Evolutionary conservation across 2,797 vertebrate species (phyloP), one percentile per base, ranked within the genome.

Genomic region (Rhodeus uyekii): DNA sequence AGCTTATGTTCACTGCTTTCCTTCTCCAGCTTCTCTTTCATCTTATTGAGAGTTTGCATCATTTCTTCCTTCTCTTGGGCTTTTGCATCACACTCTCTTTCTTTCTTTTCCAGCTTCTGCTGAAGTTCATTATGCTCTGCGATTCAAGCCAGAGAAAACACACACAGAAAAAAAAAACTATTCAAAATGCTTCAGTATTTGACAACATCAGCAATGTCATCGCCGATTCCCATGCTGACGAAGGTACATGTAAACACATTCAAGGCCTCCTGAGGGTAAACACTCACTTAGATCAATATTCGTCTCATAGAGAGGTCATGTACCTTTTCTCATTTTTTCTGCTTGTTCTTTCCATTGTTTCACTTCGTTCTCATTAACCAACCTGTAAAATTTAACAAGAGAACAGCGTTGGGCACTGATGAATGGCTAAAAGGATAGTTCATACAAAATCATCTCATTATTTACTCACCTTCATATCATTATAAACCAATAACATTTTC

Each of bases 271-370:
- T 75, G 27, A 53, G 8, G 55, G 19, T 38, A 71, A 32, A 68
- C 50, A 50, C 22, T 38, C 69, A 48, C 36, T 44, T 42, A 50
- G 38, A 65, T 82, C 14, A 80, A 42, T 68, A 50, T 58, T 69
- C 10, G 3, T 22, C 16, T 76, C 32, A 16, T n/a, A n/a, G 32
- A 42, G 32, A 24, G 22, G 9, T 73, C 27, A 55, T 22, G 13
- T 88, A 96, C 96, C 96, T 95, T 96, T 96, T 85, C 96, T 91
- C 95, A 96, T 96, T 90, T 95, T 96, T 89, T 96, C 96, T 22
- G 95, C 96, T 91, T 96, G 95, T 36, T 96, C 96, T 90, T 96
- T 96, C 96, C 96, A 96, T 82, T 95, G 95, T 42, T 96, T 96
- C 55, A 96, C 96, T 91, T 96, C 95, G 81, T 96, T 96, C 91